Conservation (phyloP, 2,888 invertebrate genomes). For the Rhyacophila evoluta region DNA sequence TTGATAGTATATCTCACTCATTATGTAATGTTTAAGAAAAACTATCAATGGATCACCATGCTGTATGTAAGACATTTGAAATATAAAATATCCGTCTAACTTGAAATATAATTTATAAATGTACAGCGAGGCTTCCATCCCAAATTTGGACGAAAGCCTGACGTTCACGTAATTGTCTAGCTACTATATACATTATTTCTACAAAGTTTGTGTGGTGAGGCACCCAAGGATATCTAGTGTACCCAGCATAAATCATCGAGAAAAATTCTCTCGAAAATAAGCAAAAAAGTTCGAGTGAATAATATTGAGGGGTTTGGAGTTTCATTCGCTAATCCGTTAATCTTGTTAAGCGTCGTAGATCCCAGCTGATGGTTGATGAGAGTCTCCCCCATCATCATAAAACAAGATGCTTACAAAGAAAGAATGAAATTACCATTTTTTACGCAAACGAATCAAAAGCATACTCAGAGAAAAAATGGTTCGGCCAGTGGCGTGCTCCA, state of each 20-base stretch:
- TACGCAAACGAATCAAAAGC: slow-evolving; percentile 14
- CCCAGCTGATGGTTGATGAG: slow-evolving; percentile 27
- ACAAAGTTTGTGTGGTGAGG: no score
- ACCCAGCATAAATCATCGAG: neutral
- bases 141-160: no score
- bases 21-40: no score
- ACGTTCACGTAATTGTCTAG: no score
- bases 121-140: no score
- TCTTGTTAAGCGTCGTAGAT: slow-evolving; percentile 25
- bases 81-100: no score
- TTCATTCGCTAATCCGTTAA: slow-evolving; percentile 27
- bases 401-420: slow-evolving; percentile 22
- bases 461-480: neutral
- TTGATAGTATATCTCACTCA: no score
- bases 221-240: no score
- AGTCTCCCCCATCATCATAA: neutral
- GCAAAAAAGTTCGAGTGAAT: neutral
- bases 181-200: no score
- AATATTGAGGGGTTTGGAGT: neutral
- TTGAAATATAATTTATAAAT: no score
- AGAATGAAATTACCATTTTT: slow-evolving; percentile 22
- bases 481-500: neutral
- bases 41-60: no score
- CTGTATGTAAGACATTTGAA: no score
- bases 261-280: neutral